A percentile compares a stretch with the other conserved stretches of the same genome.
phyloP scores from a whole-genome alignment of 2,113 vertebrate genomes.

The Ammodytes dubius region DNA sequence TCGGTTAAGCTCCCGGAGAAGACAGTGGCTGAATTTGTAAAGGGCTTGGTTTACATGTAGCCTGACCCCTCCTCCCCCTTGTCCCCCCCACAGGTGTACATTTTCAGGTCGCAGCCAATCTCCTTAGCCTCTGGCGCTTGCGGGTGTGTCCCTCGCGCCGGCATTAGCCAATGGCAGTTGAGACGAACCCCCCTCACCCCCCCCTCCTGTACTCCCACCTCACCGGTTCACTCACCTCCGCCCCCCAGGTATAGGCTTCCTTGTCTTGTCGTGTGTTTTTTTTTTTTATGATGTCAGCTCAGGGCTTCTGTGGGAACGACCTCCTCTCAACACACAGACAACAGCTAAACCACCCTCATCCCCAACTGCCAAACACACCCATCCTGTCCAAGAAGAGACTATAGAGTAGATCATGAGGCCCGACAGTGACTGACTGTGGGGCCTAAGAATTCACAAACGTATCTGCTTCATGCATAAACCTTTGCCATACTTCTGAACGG shows the following conservation, averaged over 20 bases:
- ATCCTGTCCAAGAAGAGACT: conserved; percentile 4
- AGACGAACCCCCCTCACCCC: conserved; percentile 52
- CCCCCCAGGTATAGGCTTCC: conserved; percentile 65
- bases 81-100: conserved; percentile 95
- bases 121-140: conserved; percentile 80
- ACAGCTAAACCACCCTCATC: conserved; percentile 61
- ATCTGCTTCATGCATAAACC: conserved; percentile 44
- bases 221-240: conserved; percentile 65
- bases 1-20: conserved; percentile 88
- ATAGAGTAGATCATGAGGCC: conserved; percentile 7
- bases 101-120: conserved; percentile 91
- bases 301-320: conserved; percentile 81
- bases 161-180: conserved; percentile 82
- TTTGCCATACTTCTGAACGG: conserved; percentile 46
- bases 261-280: conserved; percentile 75
- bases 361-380: conserved; percentile 60
- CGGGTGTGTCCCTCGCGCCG: conserved; percentile 93
- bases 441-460: conserved; percentile 14
- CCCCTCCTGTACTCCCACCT: conserved; percentile 42
- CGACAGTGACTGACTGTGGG: not conserved
- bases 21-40: conserved; percentile 92
- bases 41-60: conserved; percentile 96
- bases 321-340: conserved; percentile 67
- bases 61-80: conserved; percentile 75
- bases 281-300: conserved; percentile 85